Evolutionary conservation across 1,140 invertebrate genomes (phyloP).

Genomic region (Eurytemora carolleeae): DNA sequence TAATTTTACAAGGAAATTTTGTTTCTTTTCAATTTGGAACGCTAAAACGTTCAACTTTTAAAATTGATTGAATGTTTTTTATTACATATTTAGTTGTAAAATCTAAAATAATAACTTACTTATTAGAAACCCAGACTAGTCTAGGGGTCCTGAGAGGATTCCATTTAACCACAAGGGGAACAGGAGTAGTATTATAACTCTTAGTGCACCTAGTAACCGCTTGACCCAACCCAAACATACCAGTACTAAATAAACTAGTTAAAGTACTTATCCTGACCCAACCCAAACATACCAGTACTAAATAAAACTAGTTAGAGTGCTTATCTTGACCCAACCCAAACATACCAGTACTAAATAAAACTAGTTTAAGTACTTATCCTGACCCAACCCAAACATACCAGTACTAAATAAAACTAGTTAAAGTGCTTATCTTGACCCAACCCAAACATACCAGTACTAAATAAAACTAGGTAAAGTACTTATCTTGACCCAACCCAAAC

Average conservation of each 20-base stretch:
- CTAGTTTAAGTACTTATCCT: too few relatives aligned
- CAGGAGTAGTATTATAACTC: slow-evolving; percentile 73
- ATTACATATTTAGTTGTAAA: background rate
- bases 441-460: too few relatives aligned
- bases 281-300: too few relatives aligned
- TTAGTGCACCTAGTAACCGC: slow-evolving; percentile 77
- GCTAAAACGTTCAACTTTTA: background rate
- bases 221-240: slow-evolving; percentile 75
- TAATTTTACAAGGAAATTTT: background rate
- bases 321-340: too few relatives aligned
- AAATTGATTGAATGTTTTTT: background rate
- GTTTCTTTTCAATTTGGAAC: background rate
- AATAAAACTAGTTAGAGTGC: too few relatives aligned
- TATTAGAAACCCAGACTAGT: slow-evolving; percentile 57
- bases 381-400: too few relatives aligned
- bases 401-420: too few relatives aligned
- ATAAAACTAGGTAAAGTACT: too few relatives aligned
- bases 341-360: too few relatives aligned
- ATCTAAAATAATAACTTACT: background rate
- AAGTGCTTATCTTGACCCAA: too few relatives aligned
- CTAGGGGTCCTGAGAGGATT: slow-evolving; percentile 69
- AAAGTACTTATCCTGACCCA: too few relatives aligned
- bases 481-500: slow-evolving; percentile 74
- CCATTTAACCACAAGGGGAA: slow-evolving; percentile 60
- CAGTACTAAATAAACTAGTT: slow-evolving; percentile 35